Percentiles rank a stretch among this genome's conserved stretches.
Conservation (phyloP, 2,888 invertebrate species). For the Drepana falcataria region DNA sequence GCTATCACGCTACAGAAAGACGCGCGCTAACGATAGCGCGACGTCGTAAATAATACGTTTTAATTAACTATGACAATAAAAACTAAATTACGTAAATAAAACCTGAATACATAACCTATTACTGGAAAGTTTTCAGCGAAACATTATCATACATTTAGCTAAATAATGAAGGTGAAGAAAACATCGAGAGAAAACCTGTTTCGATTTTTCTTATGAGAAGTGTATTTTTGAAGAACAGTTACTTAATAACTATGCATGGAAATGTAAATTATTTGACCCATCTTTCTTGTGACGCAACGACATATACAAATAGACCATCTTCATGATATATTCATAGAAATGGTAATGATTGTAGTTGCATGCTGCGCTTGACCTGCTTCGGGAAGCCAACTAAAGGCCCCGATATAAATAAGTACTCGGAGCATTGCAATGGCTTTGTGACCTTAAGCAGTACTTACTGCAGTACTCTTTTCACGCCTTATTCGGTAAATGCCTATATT, state of each 20-base stretch:
- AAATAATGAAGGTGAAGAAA: not conserved
- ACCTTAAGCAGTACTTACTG: not conserved
- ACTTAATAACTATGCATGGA: no score
- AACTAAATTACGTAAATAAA: not conserved
- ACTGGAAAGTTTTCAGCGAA: not conserved
- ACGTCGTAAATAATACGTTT: not conserved
- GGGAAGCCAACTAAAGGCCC: not conserved
- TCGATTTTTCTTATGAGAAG: no score
- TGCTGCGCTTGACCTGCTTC: not conserved
- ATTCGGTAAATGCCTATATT: not conserved
- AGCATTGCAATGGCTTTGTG: conserved; percentile 4
- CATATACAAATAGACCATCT: not conserved
- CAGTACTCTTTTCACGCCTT: not conserved
- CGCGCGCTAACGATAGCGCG: not conserved
- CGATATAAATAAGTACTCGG: not conserved
- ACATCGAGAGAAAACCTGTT: no score
- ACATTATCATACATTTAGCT: not conserved
- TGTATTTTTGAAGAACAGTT: no score
- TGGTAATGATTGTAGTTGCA: not conserved
- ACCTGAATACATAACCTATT: not conserved
- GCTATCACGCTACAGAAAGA: not conserved
- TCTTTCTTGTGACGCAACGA: not conserved
- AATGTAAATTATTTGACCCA: not conserved
- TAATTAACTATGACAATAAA: not conserved
- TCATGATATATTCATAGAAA: not conserved